Conservation (phyloP, 2,888 invertebrate species). For the Anthophora plumipes region DNA sequence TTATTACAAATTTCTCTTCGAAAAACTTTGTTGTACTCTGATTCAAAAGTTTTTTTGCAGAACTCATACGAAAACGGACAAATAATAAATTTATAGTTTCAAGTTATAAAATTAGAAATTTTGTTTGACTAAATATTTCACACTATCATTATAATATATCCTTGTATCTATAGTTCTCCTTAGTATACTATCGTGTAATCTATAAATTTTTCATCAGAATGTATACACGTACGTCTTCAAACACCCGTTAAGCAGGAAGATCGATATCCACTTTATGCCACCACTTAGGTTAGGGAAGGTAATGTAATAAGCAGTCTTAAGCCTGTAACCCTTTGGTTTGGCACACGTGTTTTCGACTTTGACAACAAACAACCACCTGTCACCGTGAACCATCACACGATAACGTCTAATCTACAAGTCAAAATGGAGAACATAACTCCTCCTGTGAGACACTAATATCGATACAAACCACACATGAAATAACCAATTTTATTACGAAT, state of each 20-base stretch:
- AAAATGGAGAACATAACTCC: not conserved
- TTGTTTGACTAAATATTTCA: too few species aligned
- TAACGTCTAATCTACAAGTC: not conserved
- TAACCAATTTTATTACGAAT: not conserved
- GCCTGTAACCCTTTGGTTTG: not conserved
- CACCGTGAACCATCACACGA: not conserved
- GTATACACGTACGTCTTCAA: not conserved
- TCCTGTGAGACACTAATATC: not conserved
- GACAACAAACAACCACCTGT: not conserved
- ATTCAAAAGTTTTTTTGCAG: too few species aligned
- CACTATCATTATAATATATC: too few species aligned
- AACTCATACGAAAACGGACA: too few species aligned
- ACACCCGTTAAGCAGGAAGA: not conserved
- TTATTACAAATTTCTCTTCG: too few species aligned
- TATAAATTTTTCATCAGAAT: not conserved
- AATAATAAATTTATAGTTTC: too few species aligned
- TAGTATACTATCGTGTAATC: not conserved
- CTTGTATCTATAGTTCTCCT: not conserved
- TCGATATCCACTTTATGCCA: not conserved
- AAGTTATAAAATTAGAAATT: too few species aligned
- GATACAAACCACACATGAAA: not conserved
- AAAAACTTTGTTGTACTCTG: too few species aligned
- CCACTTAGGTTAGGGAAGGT: not conserved
- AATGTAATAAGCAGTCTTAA: not conserved
- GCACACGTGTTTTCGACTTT: slow-evolving; percentile 1